phyloP scores from a whole-genome alignment of 2,113 vertebrate genomes.

The Tichodroma muraria region DNA sequence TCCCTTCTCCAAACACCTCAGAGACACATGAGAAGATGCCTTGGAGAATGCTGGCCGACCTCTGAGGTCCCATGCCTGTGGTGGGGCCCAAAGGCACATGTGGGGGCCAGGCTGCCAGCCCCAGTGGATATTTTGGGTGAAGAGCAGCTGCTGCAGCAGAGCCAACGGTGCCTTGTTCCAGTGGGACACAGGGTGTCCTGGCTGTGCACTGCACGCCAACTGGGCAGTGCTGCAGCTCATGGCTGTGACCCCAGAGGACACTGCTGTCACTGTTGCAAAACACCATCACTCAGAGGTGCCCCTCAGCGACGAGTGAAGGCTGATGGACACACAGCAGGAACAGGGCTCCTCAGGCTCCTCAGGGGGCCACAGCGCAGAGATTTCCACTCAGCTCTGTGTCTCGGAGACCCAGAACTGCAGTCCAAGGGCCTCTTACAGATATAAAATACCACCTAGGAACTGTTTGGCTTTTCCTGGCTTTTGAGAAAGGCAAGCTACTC shows the following conservation, averaged over 20 bases:
- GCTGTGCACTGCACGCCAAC: rapidly evolving
- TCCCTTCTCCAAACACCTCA: background rate
- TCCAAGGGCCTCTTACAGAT: background rate
- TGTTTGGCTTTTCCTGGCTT: background rate
- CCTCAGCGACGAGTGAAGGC: background rate
- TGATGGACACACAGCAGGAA: background rate
- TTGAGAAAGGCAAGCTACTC: background rate
- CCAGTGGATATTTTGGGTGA: rapidly evolving
- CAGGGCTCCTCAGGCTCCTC: background rate
- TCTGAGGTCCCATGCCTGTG: rapidly evolving
- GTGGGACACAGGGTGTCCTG: background rate
- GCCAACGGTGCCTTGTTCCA: background rate
- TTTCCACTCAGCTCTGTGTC: background rate
- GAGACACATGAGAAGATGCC: background rate
- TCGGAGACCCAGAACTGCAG: background rate
- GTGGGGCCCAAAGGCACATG: rapidly evolving
- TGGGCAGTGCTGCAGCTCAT: background rate
- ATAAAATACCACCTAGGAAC: background rate
- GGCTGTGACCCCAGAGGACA: background rate
- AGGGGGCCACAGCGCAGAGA: rapidly evolving
- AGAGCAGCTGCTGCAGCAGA: background rate
- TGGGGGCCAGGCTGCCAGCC: background rate
- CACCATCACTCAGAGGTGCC: too few species aligned
- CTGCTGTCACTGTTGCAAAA: background rate
- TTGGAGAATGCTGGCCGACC: background rate